These are phyloP conservation scores for Eulacestoma nigropectus DNA, from an alignment of 2,113 vertebrate species.

Conservation along the genomic window DNA sequence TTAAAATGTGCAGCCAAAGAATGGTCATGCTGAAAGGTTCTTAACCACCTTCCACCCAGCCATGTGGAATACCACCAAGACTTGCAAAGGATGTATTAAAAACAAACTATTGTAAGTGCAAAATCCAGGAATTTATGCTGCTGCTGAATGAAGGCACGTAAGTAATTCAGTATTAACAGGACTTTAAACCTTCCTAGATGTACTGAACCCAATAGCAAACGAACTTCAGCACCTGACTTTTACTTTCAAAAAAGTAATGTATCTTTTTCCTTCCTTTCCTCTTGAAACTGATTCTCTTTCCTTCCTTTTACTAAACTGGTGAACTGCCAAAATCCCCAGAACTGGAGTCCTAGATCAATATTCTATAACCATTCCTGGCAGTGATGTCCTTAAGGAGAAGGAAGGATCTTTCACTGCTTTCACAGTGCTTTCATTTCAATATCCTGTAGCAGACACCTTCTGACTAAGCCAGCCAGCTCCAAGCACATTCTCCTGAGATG, in stretches of 20 bases:
- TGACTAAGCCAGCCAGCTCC: neutral
- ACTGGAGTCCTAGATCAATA: neutral
- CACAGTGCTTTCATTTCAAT: neutral
- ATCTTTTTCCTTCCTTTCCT: neutral
- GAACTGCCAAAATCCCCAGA: neutral
- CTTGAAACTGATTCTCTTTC: neutral
- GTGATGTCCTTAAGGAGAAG: neutral
- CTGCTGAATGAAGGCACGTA: neutral
- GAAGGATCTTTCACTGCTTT: neutral
- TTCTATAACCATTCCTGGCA: neutral
- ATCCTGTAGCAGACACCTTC: neutral
- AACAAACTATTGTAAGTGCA: neutral
- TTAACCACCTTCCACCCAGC: neutral
- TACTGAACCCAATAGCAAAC: neutral
- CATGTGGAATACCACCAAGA: neutral
- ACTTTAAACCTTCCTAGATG: neutral
- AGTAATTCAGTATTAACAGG: neutral
- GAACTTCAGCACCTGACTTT: neutral
- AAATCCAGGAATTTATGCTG: neutral
- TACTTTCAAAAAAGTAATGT: neutral
- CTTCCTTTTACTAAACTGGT: neutral
- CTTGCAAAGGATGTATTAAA: neutral
- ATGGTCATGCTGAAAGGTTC: neutral
- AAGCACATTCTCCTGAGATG: neutral
- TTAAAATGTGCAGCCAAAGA: neutral